phyloP scores from a whole-genome alignment of 2,113 vertebrate species.

The Cepphus grylle region DNA sequence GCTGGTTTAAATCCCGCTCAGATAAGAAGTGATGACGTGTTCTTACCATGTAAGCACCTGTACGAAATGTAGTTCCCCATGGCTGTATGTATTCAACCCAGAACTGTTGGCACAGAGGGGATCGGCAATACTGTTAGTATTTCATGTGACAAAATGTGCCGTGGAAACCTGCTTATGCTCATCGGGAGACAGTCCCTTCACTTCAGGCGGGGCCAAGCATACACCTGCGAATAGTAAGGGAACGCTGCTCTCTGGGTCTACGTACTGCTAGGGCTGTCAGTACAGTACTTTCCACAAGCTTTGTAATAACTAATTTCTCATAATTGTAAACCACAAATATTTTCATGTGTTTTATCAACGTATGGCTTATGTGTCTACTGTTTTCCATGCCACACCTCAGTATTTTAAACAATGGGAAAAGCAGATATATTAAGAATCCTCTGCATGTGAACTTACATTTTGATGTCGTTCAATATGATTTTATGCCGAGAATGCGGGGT shows the following conservation, averaged over 20 bases:
- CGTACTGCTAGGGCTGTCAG: not conserved
- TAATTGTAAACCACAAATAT: not conserved
- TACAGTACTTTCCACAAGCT: not conserved
- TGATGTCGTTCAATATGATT: not conserved
- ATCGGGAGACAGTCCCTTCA: not conserved
- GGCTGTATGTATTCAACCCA: not conserved
- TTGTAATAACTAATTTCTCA: not conserved
- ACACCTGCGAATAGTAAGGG: not conserved
- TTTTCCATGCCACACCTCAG: not conserved
- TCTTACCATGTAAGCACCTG: not conserved
- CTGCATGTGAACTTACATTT: not conserved
- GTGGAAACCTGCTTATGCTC: not conserved
- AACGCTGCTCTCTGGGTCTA: not conserved
- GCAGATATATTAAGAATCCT: not conserved
- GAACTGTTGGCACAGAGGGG: not conserved
- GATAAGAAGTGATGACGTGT: not conserved
- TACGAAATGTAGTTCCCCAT: not conserved
- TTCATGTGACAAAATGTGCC: not conserved
- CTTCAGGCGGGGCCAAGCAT: not conserved
- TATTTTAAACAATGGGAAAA: not conserved
- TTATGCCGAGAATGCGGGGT: not conserved
- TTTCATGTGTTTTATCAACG: not conserved
- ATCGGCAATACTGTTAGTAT: not conserved
- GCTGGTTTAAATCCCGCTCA: not conserved
- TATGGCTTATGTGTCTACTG: not conserved